Conservation (phyloP, 2,888 invertebrate genomes). For the Amiota mariae region DNA sequence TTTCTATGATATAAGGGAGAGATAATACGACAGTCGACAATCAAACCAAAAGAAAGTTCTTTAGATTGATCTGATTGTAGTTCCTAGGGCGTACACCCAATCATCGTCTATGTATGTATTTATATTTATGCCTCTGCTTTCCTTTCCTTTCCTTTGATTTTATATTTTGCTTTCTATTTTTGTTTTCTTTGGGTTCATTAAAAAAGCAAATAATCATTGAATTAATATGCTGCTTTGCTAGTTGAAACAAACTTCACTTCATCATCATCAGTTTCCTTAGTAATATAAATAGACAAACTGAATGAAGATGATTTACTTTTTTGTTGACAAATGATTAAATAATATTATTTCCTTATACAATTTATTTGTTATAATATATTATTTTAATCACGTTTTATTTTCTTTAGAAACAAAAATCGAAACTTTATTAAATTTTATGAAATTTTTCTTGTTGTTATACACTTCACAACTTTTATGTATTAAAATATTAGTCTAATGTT, state of each 20-base stretch:
- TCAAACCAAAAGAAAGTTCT: too few relatives aligned
- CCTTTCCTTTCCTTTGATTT: background rate
- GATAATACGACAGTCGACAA: too few relatives aligned
- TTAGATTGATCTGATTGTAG: slow-evolving; percentile 25
- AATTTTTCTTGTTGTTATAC: too few relatives aligned
- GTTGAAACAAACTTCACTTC: background rate
- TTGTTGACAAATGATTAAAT: too few relatives aligned
- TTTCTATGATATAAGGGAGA: too few relatives aligned
- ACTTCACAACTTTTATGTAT: too few relatives aligned
- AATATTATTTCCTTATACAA: background rate
- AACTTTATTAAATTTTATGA: too few relatives aligned
- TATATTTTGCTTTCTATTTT: background rate
- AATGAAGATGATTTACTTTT: background rate
- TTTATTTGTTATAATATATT: background rate
- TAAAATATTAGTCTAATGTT: too few relatives aligned
- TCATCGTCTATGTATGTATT: background rate
- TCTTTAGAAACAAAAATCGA: too few relatives aligned
- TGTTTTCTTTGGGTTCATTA: slow-evolving; percentile 15
- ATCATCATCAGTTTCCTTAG: background rate
- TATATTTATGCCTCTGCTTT: background rate
- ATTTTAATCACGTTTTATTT: background rate
- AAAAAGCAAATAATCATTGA: slow-evolving; percentile 1
- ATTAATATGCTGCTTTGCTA: background rate
- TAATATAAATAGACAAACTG: background rate
- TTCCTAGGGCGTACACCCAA: slow-evolving; percentile 18